Base-by-base conservation (phyloP, 2,888 invertebrate species). In the Nomada ferruginata region DNA sequence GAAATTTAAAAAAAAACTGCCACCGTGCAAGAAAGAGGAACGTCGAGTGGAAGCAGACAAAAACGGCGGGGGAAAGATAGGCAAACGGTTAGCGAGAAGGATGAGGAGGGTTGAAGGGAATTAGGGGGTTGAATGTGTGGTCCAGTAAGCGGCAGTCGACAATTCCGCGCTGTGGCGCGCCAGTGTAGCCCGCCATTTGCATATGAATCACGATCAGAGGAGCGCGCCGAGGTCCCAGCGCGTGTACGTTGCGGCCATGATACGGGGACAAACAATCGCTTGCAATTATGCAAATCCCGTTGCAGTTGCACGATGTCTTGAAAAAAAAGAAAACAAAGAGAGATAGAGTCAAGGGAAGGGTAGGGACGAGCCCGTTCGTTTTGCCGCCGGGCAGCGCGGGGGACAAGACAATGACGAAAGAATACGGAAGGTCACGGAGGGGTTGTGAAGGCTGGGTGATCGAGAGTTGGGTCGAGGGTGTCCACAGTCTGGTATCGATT, bases 121-220 rank as follows among this genome's bases (percentile, higher is more conserved):
- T 68, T 68, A 85, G 79, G 70, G 76, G 75, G 65, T n/a, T 66
- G 79, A 78, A 72, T 82, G 84, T 83, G 90, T 89, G 89, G 89
- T 86, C 84, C 86, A 82, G 85, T 86, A 85, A 89, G 88, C 87
- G 89, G 89, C 89, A 89, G 88, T 89, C 90, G 88, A 90, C 91
- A 89, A 90, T 90, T 87, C 84, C 78, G 85, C 81, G 80, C 84
- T 83, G 84, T 84, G 85, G 86, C 78, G 90, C 89, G 90, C 89
- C 88, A 84, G 85, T 83, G 88, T 91, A 88, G 87, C 85, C 87
- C 87, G 84, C 86, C 88, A 92, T 93, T 93, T 92, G 91, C 92
- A 93, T 92, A 91, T 91, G 92, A 92, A 93, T 93, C 90, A 91
- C 90, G 91, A 92, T 92, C 91, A 89, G 88, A 89, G 89, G 84